These are phyloP conservation scores for Anser cygnoides DNA, from an alignment of 2,113 vertebrate genomes.

Conservation along the genomic window DNA sequence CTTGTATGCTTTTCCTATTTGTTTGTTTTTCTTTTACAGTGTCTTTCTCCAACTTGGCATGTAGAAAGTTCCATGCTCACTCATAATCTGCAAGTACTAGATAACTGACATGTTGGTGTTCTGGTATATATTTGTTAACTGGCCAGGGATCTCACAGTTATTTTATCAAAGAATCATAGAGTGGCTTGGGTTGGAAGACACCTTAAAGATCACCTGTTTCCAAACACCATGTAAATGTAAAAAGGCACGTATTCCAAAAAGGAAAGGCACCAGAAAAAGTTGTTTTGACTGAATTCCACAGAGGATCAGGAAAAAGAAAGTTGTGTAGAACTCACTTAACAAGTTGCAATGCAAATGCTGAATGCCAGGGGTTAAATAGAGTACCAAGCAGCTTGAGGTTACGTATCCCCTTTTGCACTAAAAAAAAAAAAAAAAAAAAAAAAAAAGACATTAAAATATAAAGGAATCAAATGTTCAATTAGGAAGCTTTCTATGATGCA, in stretches of 20 bases:
- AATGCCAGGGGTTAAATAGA: slow-evolving; percentile 63
- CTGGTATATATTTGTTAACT: too few relatives aligned
- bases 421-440: slow-evolving; percentile 65
- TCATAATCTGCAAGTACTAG: too few relatives aligned
- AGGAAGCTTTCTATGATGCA: slow-evolving; percentile 61
- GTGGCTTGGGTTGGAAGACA: too few relatives aligned
- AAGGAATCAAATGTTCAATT: slow-evolving; percentile 51
- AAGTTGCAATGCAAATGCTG: slow-evolving; percentile 59
- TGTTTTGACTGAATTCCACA: slow-evolving; percentile 68
- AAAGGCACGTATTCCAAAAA: slow-evolving; percentile 74
- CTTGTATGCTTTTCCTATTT: too few relatives aligned
- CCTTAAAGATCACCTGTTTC: too few relatives aligned
- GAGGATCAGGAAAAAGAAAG: slow-evolving; percentile 68
- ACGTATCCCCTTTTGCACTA: slow-evolving; percentile 68
- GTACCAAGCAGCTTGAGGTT: slow-evolving; percentile 56
- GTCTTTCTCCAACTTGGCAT: too few relatives aligned
- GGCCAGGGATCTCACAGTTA: too few relatives aligned
- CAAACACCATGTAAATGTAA: slow-evolving; percentile 31
- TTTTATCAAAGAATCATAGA: too few relatives aligned
- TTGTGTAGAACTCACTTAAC: slow-evolving; percentile 51
- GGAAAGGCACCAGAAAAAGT: slow-evolving; percentile 75
- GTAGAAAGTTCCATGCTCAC: too few relatives aligned
- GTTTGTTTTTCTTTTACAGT: too few relatives aligned
- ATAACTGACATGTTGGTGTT: too few relatives aligned
- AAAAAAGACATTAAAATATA: slow-evolving; percentile 70